phyloP scores from a whole-genome alignment of 2,113 vertebrate species.

The human (Homo sapiens) region GRCh38 chr3:71232001-71232500 shows the following conservation, averaged over 20 bases:
- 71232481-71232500: background rate
- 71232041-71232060: background rate
- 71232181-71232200: background rate
- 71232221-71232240: background rate
- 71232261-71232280: background rate
- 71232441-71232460: background rate
- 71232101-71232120: background rate
- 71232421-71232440: background rate
- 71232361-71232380: slow-evolving; percentile 40
- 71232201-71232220: slow-evolving; percentile 8
- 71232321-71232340: background rate
- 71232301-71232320: background rate
- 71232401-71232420: background rate
- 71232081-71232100: background rate
- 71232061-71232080: background rate
- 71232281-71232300: background rate
- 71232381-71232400: background rate
- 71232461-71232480: background rate
- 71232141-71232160: background rate
- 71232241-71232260: background rate
- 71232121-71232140: background rate
- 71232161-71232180: background rate
- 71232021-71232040: background rate
- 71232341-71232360: background rate
- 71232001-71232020: background rate